phyloP scores from a whole-genome alignment of 2,888 invertebrate genomes.

The Polylopha cassiicola region DNA sequence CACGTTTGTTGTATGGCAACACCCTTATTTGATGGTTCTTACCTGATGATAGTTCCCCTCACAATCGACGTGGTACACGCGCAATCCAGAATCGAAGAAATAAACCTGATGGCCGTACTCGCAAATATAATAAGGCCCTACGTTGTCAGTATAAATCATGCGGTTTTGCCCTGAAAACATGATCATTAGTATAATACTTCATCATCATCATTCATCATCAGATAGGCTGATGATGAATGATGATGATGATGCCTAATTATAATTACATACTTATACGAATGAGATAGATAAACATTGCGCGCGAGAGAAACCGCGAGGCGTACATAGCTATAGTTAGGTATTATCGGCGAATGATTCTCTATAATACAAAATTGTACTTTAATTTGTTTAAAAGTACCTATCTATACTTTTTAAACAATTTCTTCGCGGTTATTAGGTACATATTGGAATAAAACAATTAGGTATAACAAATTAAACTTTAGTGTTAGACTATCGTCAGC shows the following conservation, averaged over 20 bases:
- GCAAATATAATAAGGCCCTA: constrained; percentile 48
- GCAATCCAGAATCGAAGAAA: constrained; percentile 41
- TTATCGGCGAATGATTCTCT: no score
- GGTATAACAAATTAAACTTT: no score
- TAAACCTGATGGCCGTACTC: constrained; percentile 58
- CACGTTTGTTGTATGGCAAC: neutral
- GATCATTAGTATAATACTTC: neutral
- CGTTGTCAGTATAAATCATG: constrained; percentile 40
- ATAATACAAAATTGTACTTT: neutral
- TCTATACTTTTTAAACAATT: neutral
- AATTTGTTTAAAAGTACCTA: neutral
- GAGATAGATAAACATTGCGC: no score
- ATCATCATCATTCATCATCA: no score
- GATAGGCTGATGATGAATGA: no score
- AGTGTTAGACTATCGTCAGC: no score
- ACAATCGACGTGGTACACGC: constrained; percentile 43
- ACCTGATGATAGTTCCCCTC: constrained; percentile 43
- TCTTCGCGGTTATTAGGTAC: no score
- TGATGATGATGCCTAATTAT: no score
- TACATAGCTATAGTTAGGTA: no score
- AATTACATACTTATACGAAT: no score
- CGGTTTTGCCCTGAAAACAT: constrained; percentile 37
- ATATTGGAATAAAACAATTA: no score
- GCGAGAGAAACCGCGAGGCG: no score
- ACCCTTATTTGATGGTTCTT: constrained; percentile 12